phyloP scores from a whole-genome alignment of 1,140 invertebrate species.

The Babylonia areolata region DNA sequence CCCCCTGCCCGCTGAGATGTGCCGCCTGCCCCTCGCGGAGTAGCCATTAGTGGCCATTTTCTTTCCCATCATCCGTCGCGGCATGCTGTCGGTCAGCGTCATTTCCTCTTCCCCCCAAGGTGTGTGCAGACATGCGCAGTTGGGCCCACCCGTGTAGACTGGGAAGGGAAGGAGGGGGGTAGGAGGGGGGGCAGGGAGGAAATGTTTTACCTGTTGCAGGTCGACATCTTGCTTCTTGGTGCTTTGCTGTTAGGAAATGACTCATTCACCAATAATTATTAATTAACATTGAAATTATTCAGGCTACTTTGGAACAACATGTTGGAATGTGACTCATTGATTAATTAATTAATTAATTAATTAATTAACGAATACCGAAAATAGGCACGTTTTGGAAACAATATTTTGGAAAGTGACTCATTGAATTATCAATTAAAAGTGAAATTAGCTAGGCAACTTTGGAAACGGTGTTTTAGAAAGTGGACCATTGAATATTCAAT shows the following conservation, averaged over 20 bases:
- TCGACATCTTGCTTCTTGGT: background rate
- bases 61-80: conserved; percentile 18
- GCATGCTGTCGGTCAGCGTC: background rate
- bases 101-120: background rate
- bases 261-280: background rate
- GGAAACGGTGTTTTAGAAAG: too few species aligned
- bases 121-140: background rate
- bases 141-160: background rate
- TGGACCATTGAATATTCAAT: too few species aligned
- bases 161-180: too few species aligned
- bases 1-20: background rate
- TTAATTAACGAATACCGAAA: too few species aligned
- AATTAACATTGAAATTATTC: background rate
- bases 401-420: too few species aligned
- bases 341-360: too few species aligned
- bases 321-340: too few species aligned
- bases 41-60: conserved; percentile 24
- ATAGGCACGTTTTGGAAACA: too few species aligned
- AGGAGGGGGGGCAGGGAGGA: background rate
- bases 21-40: background rate
- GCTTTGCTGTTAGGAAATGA: background rate
- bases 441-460: too few species aligned
- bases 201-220: background rate
- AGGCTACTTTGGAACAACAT: background rate
- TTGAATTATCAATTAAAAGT: too few species aligned